Percentiles rank a stretch among this genome's conserved stretches.
Evolutionary conservation across 2,888 invertebrate genomes (phyloP).

Genomic region (Neoitamus cyanurus): DNA sequence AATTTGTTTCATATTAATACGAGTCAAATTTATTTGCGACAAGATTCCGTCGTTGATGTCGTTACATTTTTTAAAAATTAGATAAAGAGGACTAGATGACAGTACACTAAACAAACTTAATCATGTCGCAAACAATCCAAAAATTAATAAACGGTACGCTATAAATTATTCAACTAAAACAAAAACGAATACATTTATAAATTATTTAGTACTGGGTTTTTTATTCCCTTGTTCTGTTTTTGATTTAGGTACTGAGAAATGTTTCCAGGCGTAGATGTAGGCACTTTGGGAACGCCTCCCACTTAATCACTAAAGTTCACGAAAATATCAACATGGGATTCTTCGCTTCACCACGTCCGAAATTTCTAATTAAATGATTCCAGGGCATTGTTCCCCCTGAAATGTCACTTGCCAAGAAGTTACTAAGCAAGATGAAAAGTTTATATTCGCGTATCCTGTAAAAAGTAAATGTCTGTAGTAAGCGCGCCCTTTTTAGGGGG

Average conservation of each 20-base stretch:
- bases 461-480: background rate
- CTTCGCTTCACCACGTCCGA: background rate
- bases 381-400: background rate
- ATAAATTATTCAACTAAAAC: no score
- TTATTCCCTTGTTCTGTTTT: background rate
- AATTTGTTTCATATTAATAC: no score
- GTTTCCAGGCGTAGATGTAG: background rate
- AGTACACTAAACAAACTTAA: no score
- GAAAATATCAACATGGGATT: background rate
- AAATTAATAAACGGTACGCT: no score
- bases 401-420: background rate
- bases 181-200: background rate
- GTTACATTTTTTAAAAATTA: no score
- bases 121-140: no score
- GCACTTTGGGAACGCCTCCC: background rate
- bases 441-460: background rate
- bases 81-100: no score
- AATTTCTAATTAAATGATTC: background rate
- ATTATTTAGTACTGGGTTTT: background rate
- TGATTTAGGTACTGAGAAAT: background rate
- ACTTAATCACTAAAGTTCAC: background rate
- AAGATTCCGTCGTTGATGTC: no score
- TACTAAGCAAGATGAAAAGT: background rate
- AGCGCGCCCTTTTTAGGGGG: background rate
- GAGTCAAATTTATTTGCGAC: no score